Percentiles rank a stretch among this genome's conserved stretches.
Conservation (phyloP, 1,140 invertebrate species). For the Galleria mellonella region DNA sequence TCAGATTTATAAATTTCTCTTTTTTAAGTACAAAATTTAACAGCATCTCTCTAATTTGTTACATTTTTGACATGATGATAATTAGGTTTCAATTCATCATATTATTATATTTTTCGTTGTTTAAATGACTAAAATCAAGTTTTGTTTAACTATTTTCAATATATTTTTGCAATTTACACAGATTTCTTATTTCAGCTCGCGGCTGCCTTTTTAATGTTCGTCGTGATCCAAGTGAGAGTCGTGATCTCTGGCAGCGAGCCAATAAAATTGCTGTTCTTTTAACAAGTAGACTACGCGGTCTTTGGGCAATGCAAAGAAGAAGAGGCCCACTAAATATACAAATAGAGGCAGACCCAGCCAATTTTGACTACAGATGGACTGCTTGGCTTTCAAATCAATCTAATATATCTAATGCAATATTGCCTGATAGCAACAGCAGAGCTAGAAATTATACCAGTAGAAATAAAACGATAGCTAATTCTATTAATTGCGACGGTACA, state of each 20-base stretch:
- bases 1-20: no score
- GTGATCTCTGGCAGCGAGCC: constrained; percentile 44
- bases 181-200: constrained; percentile 41
- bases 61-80: no score
- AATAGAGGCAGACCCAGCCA: constrained; percentile 35
- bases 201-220: constrained; percentile 52
- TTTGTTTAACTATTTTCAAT: no score
- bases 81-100: no score
- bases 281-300: constrained; percentile 30
- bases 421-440: constrained; percentile 10
- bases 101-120: no score
- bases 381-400: constrained; percentile 30
- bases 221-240: constrained; percentile 47
- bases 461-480: constrained; percentile 13
- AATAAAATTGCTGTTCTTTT: constrained; percentile 38
- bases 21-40: no score
- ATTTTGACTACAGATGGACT: constrained; percentile 46
- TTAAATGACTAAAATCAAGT: no score
- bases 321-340: constrained; percentile 27
- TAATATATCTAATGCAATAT: neutral
- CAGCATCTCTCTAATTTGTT: no score
- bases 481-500: constrained; percentile 31
- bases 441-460: constrained; percentile 7
- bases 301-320: constrained; percentile 37
- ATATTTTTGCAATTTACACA: no score